Percentiles rank a stretch among this genome's conserved stretches.
These are phyloP conservation scores for Helicorthomorpha holstii DNA, from an alignment of 1,140 invertebrate genomes.

Conservation along the genomic window DNA sequence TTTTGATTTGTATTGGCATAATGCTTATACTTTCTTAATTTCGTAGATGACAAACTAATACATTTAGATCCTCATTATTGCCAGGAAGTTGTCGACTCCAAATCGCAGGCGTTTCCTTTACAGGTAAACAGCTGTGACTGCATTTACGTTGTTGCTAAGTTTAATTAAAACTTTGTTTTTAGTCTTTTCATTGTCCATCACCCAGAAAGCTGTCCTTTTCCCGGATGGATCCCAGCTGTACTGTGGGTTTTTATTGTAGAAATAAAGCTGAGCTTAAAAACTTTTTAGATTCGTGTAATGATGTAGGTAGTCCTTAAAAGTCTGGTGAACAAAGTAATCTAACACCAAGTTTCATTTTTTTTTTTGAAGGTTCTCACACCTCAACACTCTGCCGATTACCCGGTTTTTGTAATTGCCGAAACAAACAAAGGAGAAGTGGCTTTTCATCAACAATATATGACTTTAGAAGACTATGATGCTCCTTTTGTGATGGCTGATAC, in stretches of 20 bases:
- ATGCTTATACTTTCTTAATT: no score
- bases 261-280: conserved; percentile 57
- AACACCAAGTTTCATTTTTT: not conserved
- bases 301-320: not conserved
- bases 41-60: conserved; percentile 66
- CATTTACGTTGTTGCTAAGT: not conserved
- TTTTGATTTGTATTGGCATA: no score
- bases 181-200: conserved; percentile 67
- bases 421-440: conserved; percentile 21
- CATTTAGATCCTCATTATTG: conserved; percentile 85
- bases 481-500: no score
- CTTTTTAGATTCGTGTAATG: conserved; percentile 25
- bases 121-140: conserved; percentile 9
- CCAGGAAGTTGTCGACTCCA: conserved; percentile 71
- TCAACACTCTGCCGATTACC: conserved; percentile 43
- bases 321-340: not conserved
- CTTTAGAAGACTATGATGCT: not conserved
- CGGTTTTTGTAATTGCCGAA: conserved; percentile 55
- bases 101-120: conserved; percentile 47
- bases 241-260: conserved; percentile 70
- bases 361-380: conserved; percentile 34
- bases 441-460: conserved; percentile 23
- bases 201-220: conserved; percentile 70
- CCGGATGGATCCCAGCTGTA: conserved; percentile 85
- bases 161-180: conserved; percentile 9